Evolutionary conservation across 2,888 invertebrate species (phyloP), one percentile per base, ranked within the genome.

Genomic region (Artemia sinica): DNA sequence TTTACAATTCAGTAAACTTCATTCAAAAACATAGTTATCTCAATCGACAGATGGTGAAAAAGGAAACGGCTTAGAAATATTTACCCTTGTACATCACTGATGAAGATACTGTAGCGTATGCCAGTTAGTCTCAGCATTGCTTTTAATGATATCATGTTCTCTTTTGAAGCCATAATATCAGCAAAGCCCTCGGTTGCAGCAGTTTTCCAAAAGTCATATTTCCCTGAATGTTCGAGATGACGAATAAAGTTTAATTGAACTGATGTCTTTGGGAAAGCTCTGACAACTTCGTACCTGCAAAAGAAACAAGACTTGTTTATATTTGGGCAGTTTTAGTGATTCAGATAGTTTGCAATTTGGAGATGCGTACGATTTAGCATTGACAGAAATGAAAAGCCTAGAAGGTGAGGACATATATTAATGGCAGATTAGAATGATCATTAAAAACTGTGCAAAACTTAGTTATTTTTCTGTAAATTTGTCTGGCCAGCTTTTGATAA

Each of bases 61-160:
- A 63, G 41, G 69, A 69, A 65, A 74, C 73, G 49, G 71, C 72
- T 12, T 72, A 69, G 67, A 73, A 68, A 8, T 73, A 69, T 11
- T 69, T 58, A 70, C 48, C 69, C 67, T 68, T 77, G 75, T 13
- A 78, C 77, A 72, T 78, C 77, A 13, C 74, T 72, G 66, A 77
- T 75, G 52, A 75, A 74, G n/a, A 74, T 70, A 9, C 70, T 72
- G 70, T 73, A 72, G 41, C 69, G 67, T 8, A 74, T 69, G 8
- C 72, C 72, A 7, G 72, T 69, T 51, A 71, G 68, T 10, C 66
- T 69, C 13, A 74, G 68, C 2, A 72, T 68, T 49, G 69, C 68
- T 65, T 70, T 65, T 0, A 74, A 72, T 8, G 71, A 66, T 1
- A 50, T 41, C 9, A 72, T 50, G 12, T 71, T 70, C 9, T 71